Percentiles rank a stretch among this genome's conserved stretches.
phyloP scores from a whole-genome alignment of 2,888 invertebrate genomes.

The Thymelicus lineola region DNA sequence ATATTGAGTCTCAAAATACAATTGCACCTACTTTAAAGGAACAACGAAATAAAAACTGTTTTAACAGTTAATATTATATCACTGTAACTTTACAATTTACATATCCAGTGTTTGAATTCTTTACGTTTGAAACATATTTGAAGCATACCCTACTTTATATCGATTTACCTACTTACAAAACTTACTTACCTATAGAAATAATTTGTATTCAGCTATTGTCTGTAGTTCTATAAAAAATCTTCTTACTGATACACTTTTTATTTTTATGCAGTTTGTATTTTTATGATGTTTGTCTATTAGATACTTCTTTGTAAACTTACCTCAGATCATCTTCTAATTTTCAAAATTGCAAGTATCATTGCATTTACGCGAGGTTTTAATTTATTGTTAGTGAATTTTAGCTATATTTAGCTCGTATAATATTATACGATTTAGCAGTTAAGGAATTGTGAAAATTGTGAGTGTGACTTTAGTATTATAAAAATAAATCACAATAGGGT shows the following conservation, averaged over 20 bases:
- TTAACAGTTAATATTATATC: conserved; percentile 15
- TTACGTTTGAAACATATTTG: conserved; percentile 6
- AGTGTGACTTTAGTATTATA: neutral
- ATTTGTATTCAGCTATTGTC: too few species aligned
- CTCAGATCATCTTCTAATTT: neutral
- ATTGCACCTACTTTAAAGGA: too few species aligned
- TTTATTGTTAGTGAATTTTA: neutral
- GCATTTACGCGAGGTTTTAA: neutral
- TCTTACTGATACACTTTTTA: neutral
- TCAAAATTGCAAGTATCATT: conserved; percentile 1
- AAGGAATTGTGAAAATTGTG: neutral
- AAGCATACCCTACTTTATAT: neutral
- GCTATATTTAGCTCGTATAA: neutral
- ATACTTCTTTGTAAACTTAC: neutral
- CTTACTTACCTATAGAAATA: too few species aligned
- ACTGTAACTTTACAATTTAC: conserved; percentile 7
- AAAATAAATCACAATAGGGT: neutral
- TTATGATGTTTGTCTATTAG: neutral
- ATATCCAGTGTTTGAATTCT: conserved; percentile 9
- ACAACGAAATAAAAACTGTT: conserved; percentile 9
- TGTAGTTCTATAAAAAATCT: neutral
- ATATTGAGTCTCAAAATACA: too few species aligned
- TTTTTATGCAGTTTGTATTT: neutral
- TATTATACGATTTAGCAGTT: neutral
- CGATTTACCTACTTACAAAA: neutral